Conservation (phyloP, 1,140 invertebrate species). For the Euwallacea similis region DNA sequence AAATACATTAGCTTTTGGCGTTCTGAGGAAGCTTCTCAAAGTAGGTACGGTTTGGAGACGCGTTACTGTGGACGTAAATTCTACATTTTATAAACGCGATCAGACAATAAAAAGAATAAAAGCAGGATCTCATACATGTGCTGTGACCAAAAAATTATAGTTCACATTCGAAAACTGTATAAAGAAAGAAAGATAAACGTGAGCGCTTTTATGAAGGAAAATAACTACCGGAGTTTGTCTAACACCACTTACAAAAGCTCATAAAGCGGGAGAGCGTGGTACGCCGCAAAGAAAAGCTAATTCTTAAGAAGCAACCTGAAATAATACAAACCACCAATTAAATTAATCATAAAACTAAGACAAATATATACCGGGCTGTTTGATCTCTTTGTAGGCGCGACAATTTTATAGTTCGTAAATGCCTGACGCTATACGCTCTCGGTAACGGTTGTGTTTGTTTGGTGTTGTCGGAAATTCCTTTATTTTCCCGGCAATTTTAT, state of each 20-base stretch:
- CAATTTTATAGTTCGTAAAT: conserved; percentile 51
- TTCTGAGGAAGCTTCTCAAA: neutral
- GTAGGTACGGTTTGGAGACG: too few species aligned
- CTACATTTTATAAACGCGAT: too few species aligned
- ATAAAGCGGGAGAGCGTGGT: conserved; percentile 36
- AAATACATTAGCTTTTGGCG: conserved; percentile 20
- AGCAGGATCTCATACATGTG: too few species aligned
- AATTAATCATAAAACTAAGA: conserved; percentile 51
- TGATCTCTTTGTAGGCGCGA: conserved; percentile 50
- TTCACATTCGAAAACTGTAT: too few species aligned
- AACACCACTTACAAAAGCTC: conserved; percentile 37
- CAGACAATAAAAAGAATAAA: too few species aligned
- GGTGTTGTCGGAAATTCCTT: conserved; percentile 31
- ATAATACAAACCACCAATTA: conserved; percentile 48
- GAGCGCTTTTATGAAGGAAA: conserved; percentile 16
- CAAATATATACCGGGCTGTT: conserved; percentile 49
- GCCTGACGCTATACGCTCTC: conserved; percentile 23
- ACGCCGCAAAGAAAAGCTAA: conserved; percentile 40
- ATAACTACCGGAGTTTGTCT: conserved; percentile 26
- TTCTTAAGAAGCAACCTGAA: conserved; percentile 50
- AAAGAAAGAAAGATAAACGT: neutral
- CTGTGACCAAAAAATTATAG: too few species aligned
- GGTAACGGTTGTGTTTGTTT: conserved; percentile 40
- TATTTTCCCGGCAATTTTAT: conserved; percentile 30
- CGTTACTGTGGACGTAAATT: too few species aligned